These are phyloP conservation scores for Accipiter virgatus DNA, from an alignment of 2,113 vertebrate species.

Conservation along the genomic window DNA sequence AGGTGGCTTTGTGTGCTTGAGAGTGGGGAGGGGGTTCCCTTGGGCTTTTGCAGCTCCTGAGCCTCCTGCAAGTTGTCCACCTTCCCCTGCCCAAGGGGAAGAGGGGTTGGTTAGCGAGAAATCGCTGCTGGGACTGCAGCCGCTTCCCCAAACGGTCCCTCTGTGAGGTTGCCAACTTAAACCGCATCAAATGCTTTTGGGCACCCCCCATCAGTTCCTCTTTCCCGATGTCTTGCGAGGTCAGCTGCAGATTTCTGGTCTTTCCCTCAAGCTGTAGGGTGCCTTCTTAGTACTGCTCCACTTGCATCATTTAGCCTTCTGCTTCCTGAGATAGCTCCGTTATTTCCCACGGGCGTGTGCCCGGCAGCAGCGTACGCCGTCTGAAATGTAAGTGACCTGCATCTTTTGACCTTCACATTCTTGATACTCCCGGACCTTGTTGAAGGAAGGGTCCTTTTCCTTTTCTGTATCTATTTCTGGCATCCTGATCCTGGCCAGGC, in stretches of 20 bases:
- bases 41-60: not conserved
- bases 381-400: not conserved
- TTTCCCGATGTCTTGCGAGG: not conserved
- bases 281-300: not conserved
- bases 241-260: not conserved
- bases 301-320: not conserved
- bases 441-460: not conserved
- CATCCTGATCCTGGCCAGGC: not conserved
- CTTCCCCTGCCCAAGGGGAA: not conserved
- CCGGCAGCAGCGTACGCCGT: rapidly evolving
- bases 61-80: not conserved
- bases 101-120: not conserved
- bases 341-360: not conserved
- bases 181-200: not conserved
- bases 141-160: not conserved
- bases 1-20: not conserved
- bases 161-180: not conserved
- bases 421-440: not conserved
- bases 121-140: not conserved
- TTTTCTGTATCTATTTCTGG: constrained; percentile 25
- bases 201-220: not conserved
- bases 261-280: not conserved
- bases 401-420: not conserved
- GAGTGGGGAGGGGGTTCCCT: not conserved
- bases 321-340: not conserved